Percentiles rank a stretch among this genome's conserved stretches.
phyloP scores from a whole-genome alignment of 2,888 invertebrate genomes.

The Taenaris catops region DNA sequence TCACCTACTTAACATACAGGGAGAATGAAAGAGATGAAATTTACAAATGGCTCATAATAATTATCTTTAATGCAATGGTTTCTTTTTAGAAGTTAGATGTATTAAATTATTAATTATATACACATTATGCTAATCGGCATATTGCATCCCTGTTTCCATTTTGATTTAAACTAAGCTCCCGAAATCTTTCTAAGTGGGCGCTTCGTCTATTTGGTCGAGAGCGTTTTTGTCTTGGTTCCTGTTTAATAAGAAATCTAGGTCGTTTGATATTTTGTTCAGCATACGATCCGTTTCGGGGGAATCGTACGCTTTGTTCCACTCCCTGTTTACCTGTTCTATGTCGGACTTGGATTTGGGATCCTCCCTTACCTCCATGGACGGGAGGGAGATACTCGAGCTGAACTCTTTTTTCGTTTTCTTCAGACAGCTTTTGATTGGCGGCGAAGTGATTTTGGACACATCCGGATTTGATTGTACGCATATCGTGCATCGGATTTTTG shows the following conservation, averaged over 20 bases:
- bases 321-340: slow-evolving; percentile 56
- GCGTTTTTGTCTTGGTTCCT: slow-evolving; percentile 64
- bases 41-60: slow-evolving; percentile 1
- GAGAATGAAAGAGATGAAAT: background rate
- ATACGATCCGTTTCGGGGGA: slow-evolving; percentile 79
- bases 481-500: slow-evolving; percentile 57
- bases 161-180: slow-evolving; percentile 30
- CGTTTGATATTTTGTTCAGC: slow-evolving; percentile 89
- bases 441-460: slow-evolving; percentile 53
- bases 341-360: slow-evolving; percentile 47
- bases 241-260: slow-evolving; percentile 90
- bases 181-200: slow-evolving; percentile 48
- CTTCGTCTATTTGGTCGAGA: slow-evolving; percentile 56
- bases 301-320: slow-evolving; percentile 59
- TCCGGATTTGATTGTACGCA: slow-evolving; percentile 65
- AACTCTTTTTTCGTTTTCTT: slow-evolving; percentile 52
- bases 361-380: slow-evolving; percentile 50
- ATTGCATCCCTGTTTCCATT: slow-evolving; percentile 59
- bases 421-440: slow-evolving; percentile 67
- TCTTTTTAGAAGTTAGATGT: slow-evolving; percentile 2
- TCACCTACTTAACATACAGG: too few relatives aligned
- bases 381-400: slow-evolving; percentile 53
- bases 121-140: slow-evolving; percentile 32
- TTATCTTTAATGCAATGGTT: slow-evolving; percentile 2
- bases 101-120: slow-evolving; percentile 24